These are phyloP conservation scores for Pygoscelis antarcticus DNA, from an alignment of 2,113 vertebrate species.

Conservation along the genomic window DNA sequence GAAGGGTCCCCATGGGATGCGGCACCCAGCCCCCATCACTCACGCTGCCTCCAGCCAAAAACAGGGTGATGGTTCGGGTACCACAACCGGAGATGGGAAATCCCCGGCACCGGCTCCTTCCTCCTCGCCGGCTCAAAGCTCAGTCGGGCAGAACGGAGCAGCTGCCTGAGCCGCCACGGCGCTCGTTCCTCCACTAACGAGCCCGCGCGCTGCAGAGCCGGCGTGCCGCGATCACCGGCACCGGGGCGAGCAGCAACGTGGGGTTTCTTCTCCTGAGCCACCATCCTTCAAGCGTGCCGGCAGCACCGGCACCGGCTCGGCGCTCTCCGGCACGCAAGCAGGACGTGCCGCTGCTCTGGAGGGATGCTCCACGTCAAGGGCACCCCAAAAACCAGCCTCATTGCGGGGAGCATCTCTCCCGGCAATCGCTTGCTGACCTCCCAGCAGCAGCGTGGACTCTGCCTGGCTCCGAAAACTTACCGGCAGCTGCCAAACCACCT, in stretches of 20 bases:
- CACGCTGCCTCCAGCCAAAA: fast-evolving
- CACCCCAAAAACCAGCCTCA: background rate
- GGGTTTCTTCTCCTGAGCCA: background rate
- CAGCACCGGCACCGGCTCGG: background rate
- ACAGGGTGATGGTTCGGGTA: background rate
- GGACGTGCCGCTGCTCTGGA: background rate
- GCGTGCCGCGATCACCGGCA: fast-evolving
- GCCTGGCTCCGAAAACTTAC: background rate
- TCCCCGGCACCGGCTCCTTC: background rate
- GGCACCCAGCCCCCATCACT: background rate
- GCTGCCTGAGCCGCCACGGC: background rate
- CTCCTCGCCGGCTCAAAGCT: background rate
- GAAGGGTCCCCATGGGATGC: fast-evolving
- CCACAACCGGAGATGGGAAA: background rate
- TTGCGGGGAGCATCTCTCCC: fast-evolving
- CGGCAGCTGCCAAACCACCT: background rate
- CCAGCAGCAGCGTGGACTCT: background rate
- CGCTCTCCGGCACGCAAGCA: fast-evolving
- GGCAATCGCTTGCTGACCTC: background rate
- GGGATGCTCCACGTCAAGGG: too few relatives aligned
- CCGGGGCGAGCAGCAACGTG: fast-evolving
- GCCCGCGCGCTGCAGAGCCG: too few relatives aligned
- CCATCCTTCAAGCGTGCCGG: background rate
- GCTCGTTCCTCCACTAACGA: background rate
- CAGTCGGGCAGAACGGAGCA: background rate